Percentiles rank a stretch among this genome's conserved stretches.
Conservation (phyloP, 2,113 vertebrate species). For the Dicerorhinus sumatrensis region DNA sequence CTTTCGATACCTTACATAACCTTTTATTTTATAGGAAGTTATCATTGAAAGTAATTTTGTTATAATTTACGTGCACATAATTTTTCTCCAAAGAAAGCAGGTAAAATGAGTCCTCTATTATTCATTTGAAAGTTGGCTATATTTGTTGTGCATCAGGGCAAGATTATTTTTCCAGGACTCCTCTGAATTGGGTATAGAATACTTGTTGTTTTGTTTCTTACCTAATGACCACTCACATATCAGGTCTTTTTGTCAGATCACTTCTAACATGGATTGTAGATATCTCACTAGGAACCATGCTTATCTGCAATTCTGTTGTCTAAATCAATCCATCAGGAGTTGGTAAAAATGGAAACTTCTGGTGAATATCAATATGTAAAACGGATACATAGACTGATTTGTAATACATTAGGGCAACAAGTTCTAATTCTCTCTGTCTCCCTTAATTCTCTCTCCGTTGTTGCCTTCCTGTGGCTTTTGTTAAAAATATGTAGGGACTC, state of each 20-base stretch:
- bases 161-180: neutral
- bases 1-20: neutral
- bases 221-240: neutral
- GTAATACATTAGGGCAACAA: neutral
- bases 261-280: neutral
- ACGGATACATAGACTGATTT: neutral
- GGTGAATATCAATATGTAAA: neutral
- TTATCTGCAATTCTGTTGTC: neutral
- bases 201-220: slow-evolving; percentile 22
- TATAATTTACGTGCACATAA: neutral
- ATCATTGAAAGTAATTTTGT: neutral
- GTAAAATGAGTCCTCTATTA: neutral
- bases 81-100: neutral
- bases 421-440: neutral
- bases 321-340: neutral
- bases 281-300: neutral
- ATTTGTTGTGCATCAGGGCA: neutral
- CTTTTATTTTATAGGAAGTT: slow-evolving; percentile 28
- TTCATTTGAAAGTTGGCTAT: neutral
- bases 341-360: neutral
- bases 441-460: neutral
- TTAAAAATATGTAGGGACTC: neutral
- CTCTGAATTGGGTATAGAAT: neutral
- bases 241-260: neutral
- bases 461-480: neutral